phyloP scores from a whole-genome alignment of 2,888 invertebrate species.

The Caprella mutica region DNA sequence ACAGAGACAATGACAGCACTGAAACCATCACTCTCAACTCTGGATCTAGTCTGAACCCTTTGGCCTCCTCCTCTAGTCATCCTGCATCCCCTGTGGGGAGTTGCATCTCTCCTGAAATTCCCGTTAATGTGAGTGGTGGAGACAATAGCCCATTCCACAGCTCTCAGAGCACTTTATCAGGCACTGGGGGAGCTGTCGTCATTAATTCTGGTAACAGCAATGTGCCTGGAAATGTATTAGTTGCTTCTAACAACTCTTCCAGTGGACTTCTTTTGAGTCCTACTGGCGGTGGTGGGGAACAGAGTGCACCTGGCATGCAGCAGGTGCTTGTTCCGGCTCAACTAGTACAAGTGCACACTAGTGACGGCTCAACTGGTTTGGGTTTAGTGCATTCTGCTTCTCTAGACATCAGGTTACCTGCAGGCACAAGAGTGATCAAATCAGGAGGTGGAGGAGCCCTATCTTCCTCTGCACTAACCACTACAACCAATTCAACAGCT shows the following conservation, averaged over 20 bases:
- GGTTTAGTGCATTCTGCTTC: slow-evolving; percentile 32
- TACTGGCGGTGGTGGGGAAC: slow-evolving; percentile 16
- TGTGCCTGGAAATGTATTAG: slow-evolving; percentile 8
- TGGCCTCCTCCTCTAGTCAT: too few species aligned
- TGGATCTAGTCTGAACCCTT: too few species aligned
- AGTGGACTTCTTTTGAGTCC: slow-evolving; percentile 17
- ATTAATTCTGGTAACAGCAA: slow-evolving; percentile 14
- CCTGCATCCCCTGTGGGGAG: too few species aligned
- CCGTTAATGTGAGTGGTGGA: too few species aligned
- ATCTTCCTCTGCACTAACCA: neutral
- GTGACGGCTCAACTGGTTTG: slow-evolving; percentile 31
- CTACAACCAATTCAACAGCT: slow-evolving; percentile 10
- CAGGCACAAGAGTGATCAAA: slow-evolving; percentile 34
- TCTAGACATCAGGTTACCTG: slow-evolving; percentile 29
- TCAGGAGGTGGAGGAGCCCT: slow-evolving; percentile 11
- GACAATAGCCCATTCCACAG: too few species aligned
- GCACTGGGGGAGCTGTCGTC: too few species aligned
- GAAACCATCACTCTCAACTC: too few species aligned
- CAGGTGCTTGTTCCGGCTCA: slow-evolving; percentile 31
- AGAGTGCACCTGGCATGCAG: slow-evolving; percentile 18
- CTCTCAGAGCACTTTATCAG: too few species aligned
- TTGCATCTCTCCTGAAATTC: too few species aligned
- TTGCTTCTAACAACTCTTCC: slow-evolving; percentile 18
- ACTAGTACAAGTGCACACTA: slow-evolving; percentile 30
- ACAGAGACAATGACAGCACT: too few species aligned